Conservation (phyloP, 2,888 invertebrate species). For the Abrostola triplasia region DNA sequence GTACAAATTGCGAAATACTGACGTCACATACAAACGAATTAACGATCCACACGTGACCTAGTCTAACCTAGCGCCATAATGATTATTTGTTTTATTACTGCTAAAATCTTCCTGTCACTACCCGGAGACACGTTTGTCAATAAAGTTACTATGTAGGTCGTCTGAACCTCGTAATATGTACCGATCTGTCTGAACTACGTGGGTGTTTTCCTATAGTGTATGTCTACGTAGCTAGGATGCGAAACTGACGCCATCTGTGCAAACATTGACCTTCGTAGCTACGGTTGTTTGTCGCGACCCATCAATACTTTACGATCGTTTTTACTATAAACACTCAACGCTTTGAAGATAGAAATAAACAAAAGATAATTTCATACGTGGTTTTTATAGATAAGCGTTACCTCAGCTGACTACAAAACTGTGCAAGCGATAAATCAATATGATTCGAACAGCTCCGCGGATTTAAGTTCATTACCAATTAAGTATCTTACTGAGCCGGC, state of each 20-base stretch:
- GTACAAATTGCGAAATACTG: conserved; percentile 23
- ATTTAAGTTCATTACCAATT: conserved; percentile 13
- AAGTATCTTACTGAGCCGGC: background rate
- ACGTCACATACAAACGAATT: conserved; percentile 24
- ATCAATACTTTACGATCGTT: conserved; percentile 40
- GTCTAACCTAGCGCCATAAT: conserved; percentile 24
- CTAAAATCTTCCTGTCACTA: conserved; percentile 2
- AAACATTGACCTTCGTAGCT: conserved; percentile 70
- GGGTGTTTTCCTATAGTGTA: conserved; percentile 28
- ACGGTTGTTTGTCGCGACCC: conserved; percentile 44
- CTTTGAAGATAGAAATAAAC: conserved; percentile 45
- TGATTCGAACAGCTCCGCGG: conserved; percentile 17
- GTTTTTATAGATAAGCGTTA: conserved; percentile 4
- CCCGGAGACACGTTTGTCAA: background rate
- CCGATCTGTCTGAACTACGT: conserved; percentile 6
- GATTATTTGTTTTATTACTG: conserved; percentile 6
- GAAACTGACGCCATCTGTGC: conserved; percentile 62
- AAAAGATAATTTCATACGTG: conserved; percentile 16
- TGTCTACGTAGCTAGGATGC: conserved; percentile 35
- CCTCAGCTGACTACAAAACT: conserved; percentile 5
- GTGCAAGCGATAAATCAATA: conserved; percentile 37
- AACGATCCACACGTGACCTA: conserved; percentile 28
- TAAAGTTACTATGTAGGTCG: conserved; percentile 3
- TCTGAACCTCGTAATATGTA: background rate
- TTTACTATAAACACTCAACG: conserved; percentile 49